These are phyloP conservation scores for Lysandra coridon DNA, from an alignment of 2,888 invertebrate species.

Conservation along the genomic window DNA sequence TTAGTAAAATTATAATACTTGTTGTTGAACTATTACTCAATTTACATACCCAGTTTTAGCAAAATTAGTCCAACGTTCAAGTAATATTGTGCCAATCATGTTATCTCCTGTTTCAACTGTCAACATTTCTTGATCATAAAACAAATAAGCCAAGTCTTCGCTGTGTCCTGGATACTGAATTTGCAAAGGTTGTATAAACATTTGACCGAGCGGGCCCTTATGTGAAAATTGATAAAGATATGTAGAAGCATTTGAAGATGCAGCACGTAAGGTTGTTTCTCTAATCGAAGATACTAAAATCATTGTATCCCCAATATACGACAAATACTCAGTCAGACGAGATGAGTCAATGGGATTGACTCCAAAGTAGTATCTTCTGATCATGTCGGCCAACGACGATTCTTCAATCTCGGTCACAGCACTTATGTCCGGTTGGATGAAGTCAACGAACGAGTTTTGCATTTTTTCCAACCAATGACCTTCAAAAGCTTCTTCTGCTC, in stretches of 20 bases:
- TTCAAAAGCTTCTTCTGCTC: constrained; percentile 55
- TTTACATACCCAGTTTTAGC: constrained; percentile 62
- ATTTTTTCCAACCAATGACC: constrained; percentile 62
- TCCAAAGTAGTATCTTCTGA: constrained; percentile 58
- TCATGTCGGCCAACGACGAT: constrained; percentile 46
- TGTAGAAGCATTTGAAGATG: constrained; percentile 45
- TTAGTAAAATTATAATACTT: too few relatives aligned
- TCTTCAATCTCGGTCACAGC: constrained; percentile 53
- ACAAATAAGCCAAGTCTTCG: constrained; percentile 67
- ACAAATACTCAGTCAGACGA: constrained; percentile 51
- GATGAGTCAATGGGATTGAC: constrained; percentile 46
- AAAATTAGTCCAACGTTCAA: constrained; percentile 71
- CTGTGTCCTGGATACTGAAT: constrained; percentile 60
- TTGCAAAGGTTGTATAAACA: constrained; percentile 54
- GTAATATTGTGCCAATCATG: constrained; percentile 55
- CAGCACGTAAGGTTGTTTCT: constrained; percentile 56
- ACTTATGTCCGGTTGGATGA: constrained; percentile 62
- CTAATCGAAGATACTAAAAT: constrained; percentile 62
- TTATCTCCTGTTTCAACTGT: constrained; percentile 49
- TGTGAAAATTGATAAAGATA: constrained; percentile 73
- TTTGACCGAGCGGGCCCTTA: constrained; percentile 56
- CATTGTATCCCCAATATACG: constrained; percentile 69
- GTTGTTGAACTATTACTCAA: neutral
- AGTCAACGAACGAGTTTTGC: constrained; percentile 57
- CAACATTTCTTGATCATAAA: constrained; percentile 46